A percentile compares a stretch with the other conserved stretches of the same genome.
Evolutionary conservation across 2,113 vertebrate genomes (phyloP).

Genomic region (Nematolebias whitei): DNA sequence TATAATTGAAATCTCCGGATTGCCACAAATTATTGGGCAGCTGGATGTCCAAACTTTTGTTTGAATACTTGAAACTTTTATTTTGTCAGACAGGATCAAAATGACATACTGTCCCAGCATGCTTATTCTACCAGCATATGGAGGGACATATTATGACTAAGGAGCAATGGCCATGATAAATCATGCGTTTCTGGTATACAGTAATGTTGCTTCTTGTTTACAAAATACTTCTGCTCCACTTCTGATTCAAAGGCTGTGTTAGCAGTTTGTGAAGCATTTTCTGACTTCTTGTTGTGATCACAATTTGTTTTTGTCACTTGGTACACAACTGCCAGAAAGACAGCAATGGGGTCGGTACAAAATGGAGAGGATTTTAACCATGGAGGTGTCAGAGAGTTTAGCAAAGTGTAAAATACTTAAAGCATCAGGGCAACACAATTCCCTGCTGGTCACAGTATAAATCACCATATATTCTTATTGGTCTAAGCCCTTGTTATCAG

Average conservation of each 20-base stretch:
- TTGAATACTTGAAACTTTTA: not conserved
- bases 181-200: not conserved
- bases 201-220: not conserved
- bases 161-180: not conserved
- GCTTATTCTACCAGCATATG: not conserved
- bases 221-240: not conserved
- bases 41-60: not conserved
- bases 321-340: slow-evolving; percentile 30
- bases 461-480: slow-evolving; percentile 82
- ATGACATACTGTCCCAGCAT: not conserved
- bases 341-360: slow-evolving; percentile 40
- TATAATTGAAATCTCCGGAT: no score
- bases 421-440: slow-evolving; percentile 77
- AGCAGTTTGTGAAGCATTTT: slow-evolving; percentile 7
- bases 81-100: not conserved
- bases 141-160: not conserved
- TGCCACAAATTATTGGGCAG: not conserved
- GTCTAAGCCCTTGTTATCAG: slow-evolving; percentile 84
- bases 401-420: slow-evolving; percentile 81
- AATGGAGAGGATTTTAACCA: slow-evolving; percentile 56
- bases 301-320: slow-evolving; percentile 44
- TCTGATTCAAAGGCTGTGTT: slow-evolving; percentile 3
- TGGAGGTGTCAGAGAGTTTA: slow-evolving; percentile 74
- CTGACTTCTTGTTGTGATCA: slow-evolving; percentile 8
- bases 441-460: slow-evolving; percentile 78